Conservation (phyloP, 2,797 vertebrate species). For the Lutjanus campechanus region DNA sequence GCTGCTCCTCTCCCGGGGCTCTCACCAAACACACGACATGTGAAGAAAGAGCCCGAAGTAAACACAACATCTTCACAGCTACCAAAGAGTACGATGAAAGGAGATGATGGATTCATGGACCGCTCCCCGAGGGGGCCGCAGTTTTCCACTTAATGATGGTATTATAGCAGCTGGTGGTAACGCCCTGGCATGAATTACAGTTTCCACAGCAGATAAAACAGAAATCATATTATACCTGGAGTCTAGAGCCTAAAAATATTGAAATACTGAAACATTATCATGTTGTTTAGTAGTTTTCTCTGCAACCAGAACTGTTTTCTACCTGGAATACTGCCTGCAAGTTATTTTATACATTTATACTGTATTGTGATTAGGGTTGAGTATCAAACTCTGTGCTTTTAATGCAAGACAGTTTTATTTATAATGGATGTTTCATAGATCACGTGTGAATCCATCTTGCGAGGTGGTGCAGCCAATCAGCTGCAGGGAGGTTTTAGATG, state of each 20-base stretch:
- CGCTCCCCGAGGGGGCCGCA: slow-evolving; percentile 27
- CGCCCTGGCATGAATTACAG: slow-evolving; percentile 35
- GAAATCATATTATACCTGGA: not conserved
- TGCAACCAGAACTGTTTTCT: not conserved
- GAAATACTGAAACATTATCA: not conserved
- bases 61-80: slow-evolving; percentile 46
- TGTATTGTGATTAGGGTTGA: not conserved
- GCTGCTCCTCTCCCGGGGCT: slow-evolving; percentile 29
- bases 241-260: not conserved
- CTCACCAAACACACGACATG: slow-evolving; percentile 11
- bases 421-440: no score
- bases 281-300: not conserved
- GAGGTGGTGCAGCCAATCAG: no score
- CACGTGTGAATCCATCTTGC: no score
- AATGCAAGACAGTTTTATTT: no score
- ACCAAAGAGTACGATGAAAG: slow-evolving; percentile 49
- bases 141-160: slow-evolving; percentile 67
- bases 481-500: no score
- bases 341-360: not conserved
- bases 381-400: no score
- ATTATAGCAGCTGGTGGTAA: slow-evolving; percentile 47
- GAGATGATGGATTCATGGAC: slow-evolving; percentile 45
- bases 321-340: not conserved
- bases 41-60: slow-evolving; percentile 33
- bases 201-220: slow-evolving; percentile 33